Evolutionary conservation across 2,797 vertebrate genomes (phyloP).

Genomic region (Onychomys arenicola): DNA sequence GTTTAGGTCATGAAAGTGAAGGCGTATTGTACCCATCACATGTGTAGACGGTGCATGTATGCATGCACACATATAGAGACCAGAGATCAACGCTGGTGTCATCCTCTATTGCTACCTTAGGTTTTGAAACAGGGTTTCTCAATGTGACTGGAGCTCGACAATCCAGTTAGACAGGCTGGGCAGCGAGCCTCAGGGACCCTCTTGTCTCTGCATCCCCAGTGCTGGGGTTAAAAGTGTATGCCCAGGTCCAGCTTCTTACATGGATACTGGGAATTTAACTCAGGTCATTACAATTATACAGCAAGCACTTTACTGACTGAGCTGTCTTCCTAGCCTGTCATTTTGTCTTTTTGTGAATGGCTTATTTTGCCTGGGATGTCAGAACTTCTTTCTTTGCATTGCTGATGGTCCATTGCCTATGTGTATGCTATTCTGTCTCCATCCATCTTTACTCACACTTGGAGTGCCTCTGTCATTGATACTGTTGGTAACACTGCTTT

Average conservation of each 20-base stretch:
- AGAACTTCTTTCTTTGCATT: slow-evolving; percentile 25
- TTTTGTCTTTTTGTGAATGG: slow-evolving; percentile 27
- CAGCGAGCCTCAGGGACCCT: background rate
- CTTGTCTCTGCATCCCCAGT: background rate
- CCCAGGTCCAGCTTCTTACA: background rate
- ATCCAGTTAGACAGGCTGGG: background rate
- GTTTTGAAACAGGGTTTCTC: background rate
- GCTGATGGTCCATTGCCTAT: background rate
- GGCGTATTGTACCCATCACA: background rate
- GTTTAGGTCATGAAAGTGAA: background rate
- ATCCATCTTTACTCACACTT: background rate
- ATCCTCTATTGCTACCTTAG: background rate
- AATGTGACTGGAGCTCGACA: no score
- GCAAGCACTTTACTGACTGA: background rate
- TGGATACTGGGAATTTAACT: background rate
- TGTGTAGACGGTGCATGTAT: background rate
- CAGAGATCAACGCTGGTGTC: background rate
- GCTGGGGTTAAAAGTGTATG: background rate
- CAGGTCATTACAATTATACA: background rate
- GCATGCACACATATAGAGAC: no score
- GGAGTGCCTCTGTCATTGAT: background rate
- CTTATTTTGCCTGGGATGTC: slow-evolving; percentile 9
- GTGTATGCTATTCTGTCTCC: background rate
- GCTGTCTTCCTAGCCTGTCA: background rate
- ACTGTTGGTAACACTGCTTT: background rate